These are phyloP conservation scores for Habropoda laboriosa DNA, from an alignment of 1,140 invertebrate genomes.

Conservation along the genomic window DNA sequence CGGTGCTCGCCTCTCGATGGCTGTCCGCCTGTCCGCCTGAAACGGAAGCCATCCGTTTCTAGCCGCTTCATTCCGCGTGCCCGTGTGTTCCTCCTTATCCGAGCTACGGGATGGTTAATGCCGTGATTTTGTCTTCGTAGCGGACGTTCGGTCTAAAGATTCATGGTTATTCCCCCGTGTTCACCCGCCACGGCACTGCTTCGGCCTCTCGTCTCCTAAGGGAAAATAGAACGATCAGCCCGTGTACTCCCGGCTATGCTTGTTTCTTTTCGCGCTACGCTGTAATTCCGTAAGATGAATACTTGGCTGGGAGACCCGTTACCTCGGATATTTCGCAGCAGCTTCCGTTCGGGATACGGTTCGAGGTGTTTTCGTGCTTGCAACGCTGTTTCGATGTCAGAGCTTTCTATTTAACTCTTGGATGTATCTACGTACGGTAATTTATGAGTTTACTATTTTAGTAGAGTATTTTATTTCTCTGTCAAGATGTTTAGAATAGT, in stretches of 20 bases:
- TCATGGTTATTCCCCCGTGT: slow-evolving; percentile 26
- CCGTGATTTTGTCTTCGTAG: slow-evolving; percentile 43
- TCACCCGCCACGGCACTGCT: not conserved
- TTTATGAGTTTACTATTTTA: no score
- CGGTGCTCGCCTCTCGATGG: slow-evolving; percentile 56
- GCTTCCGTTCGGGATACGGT: no score
- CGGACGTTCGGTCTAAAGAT: slow-evolving; percentile 35
- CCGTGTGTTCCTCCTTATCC: slow-evolving; percentile 35
- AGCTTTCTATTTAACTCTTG: no score
- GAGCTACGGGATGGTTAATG: slow-evolving; percentile 42
- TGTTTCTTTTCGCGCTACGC: not conserved
- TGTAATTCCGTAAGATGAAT: not conserved
- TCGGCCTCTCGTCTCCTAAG: not conserved
- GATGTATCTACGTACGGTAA: no score
- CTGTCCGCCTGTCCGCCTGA: slow-evolving; percentile 62
- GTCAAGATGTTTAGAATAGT: no score
- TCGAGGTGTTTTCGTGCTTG: no score
- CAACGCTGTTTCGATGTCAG: no score
- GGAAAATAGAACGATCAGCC: slow-evolving; percentile 12
- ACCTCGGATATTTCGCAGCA: not conserved
- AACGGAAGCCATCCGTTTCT: slow-evolving; percentile 66
- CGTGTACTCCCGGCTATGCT: not conserved
- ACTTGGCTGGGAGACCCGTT: not conserved
- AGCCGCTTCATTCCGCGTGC: slow-evolving; percentile 44
- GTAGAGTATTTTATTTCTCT: no score